Evolutionary conservation across 2,797 vertebrate species (phyloP).

Genomic region (Danionella dracula): DNA sequence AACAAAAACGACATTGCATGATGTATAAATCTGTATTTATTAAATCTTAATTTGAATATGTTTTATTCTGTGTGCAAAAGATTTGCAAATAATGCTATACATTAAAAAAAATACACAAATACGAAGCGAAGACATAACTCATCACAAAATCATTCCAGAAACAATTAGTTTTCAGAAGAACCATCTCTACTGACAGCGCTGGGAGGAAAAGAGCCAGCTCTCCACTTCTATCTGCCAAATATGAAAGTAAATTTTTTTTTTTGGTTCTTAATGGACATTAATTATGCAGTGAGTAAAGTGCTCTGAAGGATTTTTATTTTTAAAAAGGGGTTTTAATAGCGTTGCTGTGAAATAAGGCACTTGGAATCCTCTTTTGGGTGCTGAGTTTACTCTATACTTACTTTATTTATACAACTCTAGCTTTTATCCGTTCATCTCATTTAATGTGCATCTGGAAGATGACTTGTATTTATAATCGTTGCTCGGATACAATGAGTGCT

Average conservation of each 20-base stretch:
- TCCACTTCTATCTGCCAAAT: slow-evolving; percentile 3
- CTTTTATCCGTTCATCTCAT: not conserved
- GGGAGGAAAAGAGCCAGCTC: slow-evolving; percentile 43
- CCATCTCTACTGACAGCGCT: too few relatives aligned
- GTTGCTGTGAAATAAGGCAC: slow-evolving; percentile 30
- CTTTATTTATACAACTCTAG: not conserved
- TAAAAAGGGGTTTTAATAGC: slow-evolving; percentile 4
- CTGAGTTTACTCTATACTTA: not conserved
- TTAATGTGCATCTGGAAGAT: too few relatives aligned
- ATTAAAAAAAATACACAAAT: slow-evolving; percentile 62
- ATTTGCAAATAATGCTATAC: slow-evolving; percentile 67
- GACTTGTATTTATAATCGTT: too few relatives aligned
- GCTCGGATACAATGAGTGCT: too few relatives aligned
- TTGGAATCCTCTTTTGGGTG: too few relatives aligned
- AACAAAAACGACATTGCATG: not conserved
- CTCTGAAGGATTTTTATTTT: not conserved
- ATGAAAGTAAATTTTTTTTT: too few relatives aligned
- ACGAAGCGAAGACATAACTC: slow-evolving; percentile 58
- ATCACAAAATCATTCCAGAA: too few relatives aligned
- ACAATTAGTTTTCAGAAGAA: too few relatives aligned
- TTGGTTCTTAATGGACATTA: not conserved
- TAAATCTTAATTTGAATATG: slow-evolving; percentile 64
- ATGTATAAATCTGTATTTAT: slow-evolving; percentile 69
- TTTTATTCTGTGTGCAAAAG: slow-evolving; percentile 57
- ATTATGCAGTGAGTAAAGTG: slow-evolving; percentile 26